Percentiles rank a stretch among this genome's conserved stretches.
These are phyloP conservation scores for Lanistes nyassanus DNA, from an alignment of 1,140 invertebrate genomes.

Conservation along the genomic window DNA sequence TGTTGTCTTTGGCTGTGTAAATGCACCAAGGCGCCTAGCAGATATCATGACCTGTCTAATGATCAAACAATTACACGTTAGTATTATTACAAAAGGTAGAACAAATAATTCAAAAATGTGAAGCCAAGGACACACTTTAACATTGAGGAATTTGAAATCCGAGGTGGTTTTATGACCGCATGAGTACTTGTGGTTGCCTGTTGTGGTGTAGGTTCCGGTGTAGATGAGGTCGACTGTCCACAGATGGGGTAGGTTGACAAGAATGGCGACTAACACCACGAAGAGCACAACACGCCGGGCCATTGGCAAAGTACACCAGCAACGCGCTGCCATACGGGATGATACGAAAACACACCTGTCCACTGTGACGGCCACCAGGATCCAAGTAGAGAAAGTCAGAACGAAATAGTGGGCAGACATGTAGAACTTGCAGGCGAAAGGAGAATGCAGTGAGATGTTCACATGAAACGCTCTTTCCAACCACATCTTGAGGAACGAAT, in stretches of 20 bases:
- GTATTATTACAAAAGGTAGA: slow-evolving; percentile 58
- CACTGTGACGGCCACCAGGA: slow-evolving; percentile 47
- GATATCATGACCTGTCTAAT: slow-evolving; percentile 40
- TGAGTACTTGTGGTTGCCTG: background rate
- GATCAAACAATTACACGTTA: slow-evolving; percentile 49
- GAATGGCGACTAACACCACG: slow-evolving; percentile 11
- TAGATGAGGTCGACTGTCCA: slow-evolving; percentile 41
- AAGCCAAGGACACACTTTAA: slow-evolving; percentile 60
- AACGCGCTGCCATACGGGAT: slow-evolving; percentile 41
- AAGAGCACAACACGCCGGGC: slow-evolving; percentile 34
- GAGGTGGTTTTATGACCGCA: slow-evolving; percentile 16
- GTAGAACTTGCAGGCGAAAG: slow-evolving; percentile 46
- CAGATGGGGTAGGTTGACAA: slow-evolving; percentile 52
- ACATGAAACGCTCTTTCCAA: slow-evolving; percentile 35
- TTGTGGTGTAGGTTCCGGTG: slow-evolving; percentile 22
- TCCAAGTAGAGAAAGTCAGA: slow-evolving; percentile 45
- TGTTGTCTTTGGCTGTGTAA: background rate
- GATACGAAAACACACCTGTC: slow-evolving; percentile 50
- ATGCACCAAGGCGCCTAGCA: slow-evolving; percentile 22
- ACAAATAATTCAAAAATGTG: slow-evolving; percentile 55
- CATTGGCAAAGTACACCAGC: slow-evolving; percentile 36
- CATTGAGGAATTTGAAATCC: slow-evolving; percentile 18
- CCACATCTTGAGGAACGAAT: slow-evolving; percentile 41
- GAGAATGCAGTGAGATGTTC: slow-evolving; percentile 38
- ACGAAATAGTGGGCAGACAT: slow-evolving; percentile 49